Base-by-base conservation (phyloP, 1,140 invertebrate species). In the Charaxes varanes region DNA sequence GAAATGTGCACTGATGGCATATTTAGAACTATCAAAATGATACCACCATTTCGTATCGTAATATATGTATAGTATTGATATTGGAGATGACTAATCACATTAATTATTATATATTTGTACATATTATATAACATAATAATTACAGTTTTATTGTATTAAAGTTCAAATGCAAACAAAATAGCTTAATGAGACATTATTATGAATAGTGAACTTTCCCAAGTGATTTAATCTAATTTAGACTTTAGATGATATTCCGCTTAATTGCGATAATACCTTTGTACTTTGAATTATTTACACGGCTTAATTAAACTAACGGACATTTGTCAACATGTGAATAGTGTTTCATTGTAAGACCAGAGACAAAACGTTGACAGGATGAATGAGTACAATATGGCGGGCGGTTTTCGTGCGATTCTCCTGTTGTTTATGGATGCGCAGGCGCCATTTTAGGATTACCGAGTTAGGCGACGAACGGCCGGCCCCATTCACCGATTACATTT, bases 311-410 rank as follows among this genome's bases (percentile, higher is more conserved):
- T 66, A 77, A 72, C 41, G 37, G 21, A 32, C 68, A 57, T 77
- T 62, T 48, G 78, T 78, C 71, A 74, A 49, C 59, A 64, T 68
- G 59, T 74, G 66, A 79, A 63, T 57, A 61, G 57, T 60, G 54
- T 59, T 65, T 63, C 62, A 79, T 67, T 76, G 70, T 71, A 62
- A 55, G 54, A 52, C 58, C 65, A 57, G 46, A 74, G 74, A 79
- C 73, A 69, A 76, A 74, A 74, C 68, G 74, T 67, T 74, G 78
- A 82, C 69, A 76, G 63, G 60, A 72, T 74, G 65, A 81, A 74
- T 63, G 67, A 58, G 59, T 61, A 61, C 66, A 67, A 67, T 53
- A 71, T 70, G 73, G 71, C 69, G 49, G 51, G 32, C 55, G 59
- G 59, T 62, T 70, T 69, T 74, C 67, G 67, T 64, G 66, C 66